Conservation (phyloP, 2,888 invertebrate species). For the Lasioglossum figueresi region DNA sequence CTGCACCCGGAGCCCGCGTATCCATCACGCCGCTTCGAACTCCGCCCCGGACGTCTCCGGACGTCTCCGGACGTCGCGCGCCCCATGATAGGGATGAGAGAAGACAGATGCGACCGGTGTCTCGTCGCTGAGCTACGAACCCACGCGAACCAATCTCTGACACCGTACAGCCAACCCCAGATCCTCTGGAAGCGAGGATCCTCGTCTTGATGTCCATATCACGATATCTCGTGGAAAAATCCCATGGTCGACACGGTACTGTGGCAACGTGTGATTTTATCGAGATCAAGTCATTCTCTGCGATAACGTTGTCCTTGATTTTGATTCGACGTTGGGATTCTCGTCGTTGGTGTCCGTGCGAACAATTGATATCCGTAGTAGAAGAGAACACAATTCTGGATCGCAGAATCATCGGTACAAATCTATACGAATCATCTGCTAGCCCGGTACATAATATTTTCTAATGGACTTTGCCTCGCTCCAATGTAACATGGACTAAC, state of each 20-base stretch:
- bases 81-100: conserved; percentile 64
- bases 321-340: not conserved
- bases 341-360: too few species aligned
- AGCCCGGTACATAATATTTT: not conserved
- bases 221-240: not conserved
- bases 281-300: not conserved
- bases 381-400: not conserved
- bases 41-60: conserved; percentile 33
- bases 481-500: not conserved
- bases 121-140: conserved; percentile 69
- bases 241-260: not conserved
- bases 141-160: conserved; percentile 70
- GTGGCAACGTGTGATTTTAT: not conserved
- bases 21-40: conserved; percentile 71
- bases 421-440: not conserved
- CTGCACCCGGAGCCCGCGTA: conserved; percentile 60
- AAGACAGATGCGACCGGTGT: conserved; percentile 73
- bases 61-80: conserved; percentile 33
- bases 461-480: not conserved
- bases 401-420: not conserved
- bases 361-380: too few species aligned
- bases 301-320: not conserved
- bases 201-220: conserved; percentile 30
- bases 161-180: conserved; percentile 28
- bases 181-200: not conserved